Conservation (phyloP, 2,888 invertebrate species). For the Erynnis tages region DNA sequence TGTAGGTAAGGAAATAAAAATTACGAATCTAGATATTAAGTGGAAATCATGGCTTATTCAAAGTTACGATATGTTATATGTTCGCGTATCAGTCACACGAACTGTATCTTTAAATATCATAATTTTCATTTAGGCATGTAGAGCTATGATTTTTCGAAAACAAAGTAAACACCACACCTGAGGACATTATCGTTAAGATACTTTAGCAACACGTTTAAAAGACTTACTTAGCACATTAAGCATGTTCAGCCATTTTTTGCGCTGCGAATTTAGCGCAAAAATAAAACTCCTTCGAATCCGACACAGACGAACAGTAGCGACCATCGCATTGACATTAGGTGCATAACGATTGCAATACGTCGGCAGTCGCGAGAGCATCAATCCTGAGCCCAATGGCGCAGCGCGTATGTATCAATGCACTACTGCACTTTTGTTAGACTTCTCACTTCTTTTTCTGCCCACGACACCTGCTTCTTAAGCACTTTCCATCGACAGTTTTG, state of each 20-base stretch:
- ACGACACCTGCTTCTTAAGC: not conserved
- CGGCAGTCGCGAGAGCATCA: conserved; percentile 63
- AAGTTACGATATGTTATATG: too few species aligned
- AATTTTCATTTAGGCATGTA: too few species aligned
- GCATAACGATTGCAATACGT: conserved; percentile 78
- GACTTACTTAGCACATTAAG: too few species aligned
- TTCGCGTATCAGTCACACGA: too few species aligned
- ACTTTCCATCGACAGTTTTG: conserved; percentile 28
- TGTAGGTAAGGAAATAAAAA: too few species aligned
- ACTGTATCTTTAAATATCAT: too few species aligned
- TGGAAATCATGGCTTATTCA: too few species aligned
- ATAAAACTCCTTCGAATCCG: conserved; percentile 60
- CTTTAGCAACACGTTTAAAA: too few species aligned
- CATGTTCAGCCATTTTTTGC: conserved; percentile 7
- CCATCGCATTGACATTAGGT: conserved; percentile 71
- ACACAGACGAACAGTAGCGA: conserved; percentile 62
- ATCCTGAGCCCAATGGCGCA: conserved; percentile 68
- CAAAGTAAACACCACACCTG: too few species aligned
- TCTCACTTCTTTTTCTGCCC: conserved; percentile 30
- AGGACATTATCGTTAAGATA: too few species aligned
- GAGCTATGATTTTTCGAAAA: too few species aligned
- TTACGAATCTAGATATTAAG: too few species aligned
- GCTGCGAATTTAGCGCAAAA: conserved; percentile 29
- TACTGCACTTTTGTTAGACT: conserved; percentile 41
- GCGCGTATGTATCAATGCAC: conserved; percentile 67